Base-by-base conservation (phyloP, 2,888 invertebrate species). In the Leptogaster cylindrica region DNA sequence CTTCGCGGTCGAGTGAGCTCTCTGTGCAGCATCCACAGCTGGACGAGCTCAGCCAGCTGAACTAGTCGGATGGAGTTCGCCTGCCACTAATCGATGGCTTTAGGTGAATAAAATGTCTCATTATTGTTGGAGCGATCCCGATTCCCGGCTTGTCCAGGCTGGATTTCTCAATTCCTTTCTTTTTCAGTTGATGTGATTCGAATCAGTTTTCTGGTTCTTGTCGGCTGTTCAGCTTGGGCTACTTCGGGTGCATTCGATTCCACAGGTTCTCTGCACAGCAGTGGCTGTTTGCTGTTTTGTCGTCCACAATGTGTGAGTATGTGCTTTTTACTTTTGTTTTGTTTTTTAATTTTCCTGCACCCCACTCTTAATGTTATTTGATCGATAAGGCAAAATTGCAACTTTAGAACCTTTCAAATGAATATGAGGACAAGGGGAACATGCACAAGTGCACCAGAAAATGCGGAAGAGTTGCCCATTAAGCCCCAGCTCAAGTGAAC, bases 391-490 rank as follows among this genome's bases (percentile, higher is more conserved):
- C 12, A 14, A 58, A 58, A 58, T 58, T 58, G 58, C 58, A 25
- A 39, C 58, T 58, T 41, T 58, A 39, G 58, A 58, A 39, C 58
- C 39, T 58, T 58, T 63, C 63, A 28, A 44, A 28, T 28, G 63
- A 46, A 63, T 63, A 46, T 46, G 16, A 63, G 46, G 58, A 63
- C 58, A 39, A 50, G 25, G 50, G 12, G 50, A 27, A 36, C 23
- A 12, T 48, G 64, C 50, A 55, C 67, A 64, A 69, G 69, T 69
- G 67, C 65, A 69, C 44, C 39, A 55, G 46, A 67, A 69, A 67
- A 69, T 69, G 69, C 69, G 69, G 69, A 69, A 69, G 69, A 69
- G 64, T 58, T 67, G 46, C 25, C 66, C 69, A 69, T 69, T 69
- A 69, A 69, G 27, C 48, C 27, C 46, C 63, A 51, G 64, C 52